phyloP scores from a whole-genome alignment of 2,797 vertebrate species.

The Uromys caudimaculatus region DNA sequence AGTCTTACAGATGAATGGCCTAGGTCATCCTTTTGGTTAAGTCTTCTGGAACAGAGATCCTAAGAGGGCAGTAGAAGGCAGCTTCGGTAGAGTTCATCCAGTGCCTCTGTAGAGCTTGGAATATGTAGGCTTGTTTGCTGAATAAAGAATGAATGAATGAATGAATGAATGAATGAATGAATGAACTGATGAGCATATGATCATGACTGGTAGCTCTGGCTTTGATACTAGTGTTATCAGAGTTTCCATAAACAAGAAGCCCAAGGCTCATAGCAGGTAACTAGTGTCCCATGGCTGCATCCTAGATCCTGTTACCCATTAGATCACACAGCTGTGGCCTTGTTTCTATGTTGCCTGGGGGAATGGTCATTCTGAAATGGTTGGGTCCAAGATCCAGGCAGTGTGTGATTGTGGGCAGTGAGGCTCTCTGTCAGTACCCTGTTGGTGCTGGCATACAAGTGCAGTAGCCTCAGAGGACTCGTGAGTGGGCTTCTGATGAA shows the following conservation, averaged over 20 bases:
- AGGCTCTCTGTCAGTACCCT: not conserved
- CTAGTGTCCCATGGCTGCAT: rapidly evolving
- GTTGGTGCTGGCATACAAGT: not conserved
- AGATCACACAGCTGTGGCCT: not conserved
- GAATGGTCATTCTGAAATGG: no score
- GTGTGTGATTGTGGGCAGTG: not conserved
- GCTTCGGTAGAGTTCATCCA: not conserved
- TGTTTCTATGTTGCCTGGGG: rapidly evolving
- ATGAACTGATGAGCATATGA: not conserved
- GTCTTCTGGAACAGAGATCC: not conserved
- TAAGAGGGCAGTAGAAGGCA: not conserved
- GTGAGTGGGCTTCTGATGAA: no score
- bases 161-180: not conserved
- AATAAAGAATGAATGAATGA: not conserved
- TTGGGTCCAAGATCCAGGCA: not conserved
- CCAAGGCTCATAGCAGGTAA: not conserved
- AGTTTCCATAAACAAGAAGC: not conserved
- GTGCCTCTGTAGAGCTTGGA: not conserved
- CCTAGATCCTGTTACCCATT: not conserved
- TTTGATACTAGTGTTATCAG: not conserved
- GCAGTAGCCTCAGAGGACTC: not conserved
- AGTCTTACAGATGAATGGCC: rapidly evolving
- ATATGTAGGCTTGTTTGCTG: not conserved
- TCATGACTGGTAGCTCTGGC: not conserved
- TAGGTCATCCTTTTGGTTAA: not conserved